phyloP scores from a whole-genome alignment of 2,797 vertebrate species.

The Hephaestus fuliginosus region DNA sequence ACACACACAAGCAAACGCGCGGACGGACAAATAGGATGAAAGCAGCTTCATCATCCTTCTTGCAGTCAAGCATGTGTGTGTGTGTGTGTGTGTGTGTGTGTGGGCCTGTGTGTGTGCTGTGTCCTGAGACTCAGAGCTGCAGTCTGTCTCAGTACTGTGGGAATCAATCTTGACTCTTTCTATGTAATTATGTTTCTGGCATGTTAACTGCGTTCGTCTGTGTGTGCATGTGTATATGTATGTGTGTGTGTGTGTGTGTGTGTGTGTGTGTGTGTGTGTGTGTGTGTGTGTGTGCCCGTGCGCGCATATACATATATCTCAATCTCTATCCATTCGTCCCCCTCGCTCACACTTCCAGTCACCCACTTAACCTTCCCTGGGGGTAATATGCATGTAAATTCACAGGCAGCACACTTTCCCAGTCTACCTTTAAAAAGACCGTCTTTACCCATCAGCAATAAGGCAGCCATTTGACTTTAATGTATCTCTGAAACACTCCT shows the following conservation, averaged over 20 bases:
- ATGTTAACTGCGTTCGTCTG: slow-evolving; percentile 28
- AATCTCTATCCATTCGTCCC: background rate
- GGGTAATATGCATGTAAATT: slow-evolving; percentile 26
- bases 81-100: slow-evolving; percentile 33
- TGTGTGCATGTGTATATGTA: background rate
- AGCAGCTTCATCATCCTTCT: slow-evolving; percentile 52
- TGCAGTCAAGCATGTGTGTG: background rate
- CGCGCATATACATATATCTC: background rate
- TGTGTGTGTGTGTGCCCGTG: background rate
- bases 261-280: no score
- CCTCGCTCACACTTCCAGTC: slow-evolving; percentile 1
- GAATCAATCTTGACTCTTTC: slow-evolving; percentile 59
- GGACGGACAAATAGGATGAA: slow-evolving; percentile 60
- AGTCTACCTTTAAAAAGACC: slow-evolving; percentile 16
- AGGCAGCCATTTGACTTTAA: slow-evolving; percentile 39
- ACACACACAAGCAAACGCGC: slow-evolving; percentile 33
- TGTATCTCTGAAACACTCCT: slow-evolving; percentile 37
- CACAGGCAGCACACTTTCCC: slow-evolving; percentile 2
- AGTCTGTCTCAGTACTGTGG: slow-evolving; percentile 33
- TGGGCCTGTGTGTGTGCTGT: slow-evolving; percentile 10
- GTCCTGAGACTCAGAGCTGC: slow-evolving; percentile 41
- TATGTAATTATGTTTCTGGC: slow-evolving; percentile 54
- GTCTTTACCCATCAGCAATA: slow-evolving; percentile 9
- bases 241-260: background rate
- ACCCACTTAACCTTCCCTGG: slow-evolving; percentile 8